These are phyloP conservation scores for Procambarus clarkii DNA, from an alignment of 1,140 invertebrate species.

Conservation along the genomic window DNA sequence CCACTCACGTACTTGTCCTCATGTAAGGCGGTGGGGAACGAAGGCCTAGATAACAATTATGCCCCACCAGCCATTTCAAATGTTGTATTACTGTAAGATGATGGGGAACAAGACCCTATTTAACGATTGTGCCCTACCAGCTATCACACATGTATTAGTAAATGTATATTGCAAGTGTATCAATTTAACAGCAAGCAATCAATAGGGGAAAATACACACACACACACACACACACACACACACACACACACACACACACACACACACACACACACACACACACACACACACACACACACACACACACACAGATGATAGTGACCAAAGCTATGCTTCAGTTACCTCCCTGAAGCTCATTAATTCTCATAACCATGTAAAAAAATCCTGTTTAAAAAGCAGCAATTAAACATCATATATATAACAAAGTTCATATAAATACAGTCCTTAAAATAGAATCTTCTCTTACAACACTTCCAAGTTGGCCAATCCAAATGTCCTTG, in stretches of 20 bases:
- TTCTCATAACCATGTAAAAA: not conserved
- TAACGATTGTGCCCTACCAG: constrained; percentile 33
- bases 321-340: not conserved
- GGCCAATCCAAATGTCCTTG: too few relatives aligned
- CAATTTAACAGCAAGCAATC: not conserved
- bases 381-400: not conserved
- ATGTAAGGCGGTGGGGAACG: constrained; percentile 62
- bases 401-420: too few relatives aligned
- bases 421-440: too few relatives aligned
- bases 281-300: too few relatives aligned
- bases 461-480: too few relatives aligned
- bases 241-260: too few relatives aligned
- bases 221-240: too few relatives aligned
- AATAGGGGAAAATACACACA: too few relatives aligned
- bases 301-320: not conserved
- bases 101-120: constrained; percentile 45
- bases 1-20: constrained; percentile 62
- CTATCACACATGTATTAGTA: constrained; percentile 1
- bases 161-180: not conserved
- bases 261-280: too few relatives aligned
- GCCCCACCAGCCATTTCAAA: constrained; percentile 66
- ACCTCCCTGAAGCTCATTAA: too few relatives aligned
- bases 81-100: constrained; percentile 62
- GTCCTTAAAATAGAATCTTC: too few relatives aligned
- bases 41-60: constrained; percentile 64